Evolutionary conservation across 2,797 vertebrate species (phyloP), one percentile per base, ranked within the genome.

Genomic region (Ammospiza maritima): DNA sequence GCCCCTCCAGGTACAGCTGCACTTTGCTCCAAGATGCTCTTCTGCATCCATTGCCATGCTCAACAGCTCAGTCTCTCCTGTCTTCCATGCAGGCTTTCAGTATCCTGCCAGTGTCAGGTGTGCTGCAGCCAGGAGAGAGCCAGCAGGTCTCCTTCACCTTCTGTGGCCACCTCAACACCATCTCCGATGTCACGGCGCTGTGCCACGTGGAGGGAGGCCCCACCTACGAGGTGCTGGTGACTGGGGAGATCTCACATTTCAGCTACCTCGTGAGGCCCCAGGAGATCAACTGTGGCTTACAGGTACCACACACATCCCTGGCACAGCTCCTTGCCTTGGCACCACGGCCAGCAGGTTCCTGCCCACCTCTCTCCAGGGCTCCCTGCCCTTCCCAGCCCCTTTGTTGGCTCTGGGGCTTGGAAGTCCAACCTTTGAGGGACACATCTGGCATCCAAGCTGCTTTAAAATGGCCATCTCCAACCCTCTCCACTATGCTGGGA

Each of bases 151-250:
- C 16, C n/a, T 17, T 80, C 85, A 58, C 16, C 60, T 80, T 88
- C 76, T 38, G 1, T 10, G 38, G 27, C 23, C 16, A 11, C 16
- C 4, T 26, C 60, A 12, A 17, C 38, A 9, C 17, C 29, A 4
- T 14, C 0, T 17, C 53, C 20, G 1, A 0, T 65, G 69, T n/a
- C 38, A 66, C 0, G 0, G 85, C 45, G 0, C 60, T 80, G 85
- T 88, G 85, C 69, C 12, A 10, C 0, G 69, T 88, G 61, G n/a
- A 60, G 17, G 85, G 77, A 54, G 85, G 85, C 34, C 85, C 61
- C 4, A 61, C 10, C 40, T 88, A 88, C 1, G 0, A 23, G 8
- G 30, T 88, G 61, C 0, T 12, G 19, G 2, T 88, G 40, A 53
- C 4, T 0, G 47, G 54, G 21, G 17, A 40, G 40, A 40, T 40